Conservation (phyloP, 2,113 vertebrate species). For the Psephotus haematonotus region DNA sequence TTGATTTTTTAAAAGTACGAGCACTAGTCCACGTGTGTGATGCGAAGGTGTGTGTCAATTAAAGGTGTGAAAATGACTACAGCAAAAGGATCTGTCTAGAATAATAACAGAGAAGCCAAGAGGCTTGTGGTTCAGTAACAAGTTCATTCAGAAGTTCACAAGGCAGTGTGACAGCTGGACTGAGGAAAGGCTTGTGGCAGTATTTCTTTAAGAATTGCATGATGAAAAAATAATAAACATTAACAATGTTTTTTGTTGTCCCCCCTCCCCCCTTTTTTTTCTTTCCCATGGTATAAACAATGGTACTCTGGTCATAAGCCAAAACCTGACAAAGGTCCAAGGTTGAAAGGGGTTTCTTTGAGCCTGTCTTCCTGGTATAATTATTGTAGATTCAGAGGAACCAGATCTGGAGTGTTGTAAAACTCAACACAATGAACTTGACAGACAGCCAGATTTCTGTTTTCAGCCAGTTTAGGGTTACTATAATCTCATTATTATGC, state of each 20-base stretch:
- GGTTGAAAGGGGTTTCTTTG: slow-evolving; percentile 69
- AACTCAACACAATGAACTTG: slow-evolving; percentile 87
- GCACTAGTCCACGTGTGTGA: not conserved
- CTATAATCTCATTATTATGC: slow-evolving; percentile 90
- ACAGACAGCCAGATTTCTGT: slow-evolving; percentile 88
- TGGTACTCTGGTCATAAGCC: slow-evolving; percentile 59
- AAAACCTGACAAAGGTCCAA: slow-evolving; percentile 64
- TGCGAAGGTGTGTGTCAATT: not conserved
- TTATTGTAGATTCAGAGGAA: slow-evolving; percentile 81
- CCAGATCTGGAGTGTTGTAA: slow-evolving; percentile 81
- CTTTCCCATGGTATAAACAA: slow-evolving; percentile 46
- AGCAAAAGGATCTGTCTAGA: not conserved
- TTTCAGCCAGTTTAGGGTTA: slow-evolving; percentile 90
- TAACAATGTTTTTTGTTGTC: not conserved
- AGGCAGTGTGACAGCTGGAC: not conserved
- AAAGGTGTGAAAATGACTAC: not conserved
- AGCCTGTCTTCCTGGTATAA: slow-evolving; percentile 74
- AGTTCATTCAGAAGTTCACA: slow-evolving; percentile 25
- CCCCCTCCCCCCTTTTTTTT: not conserved
- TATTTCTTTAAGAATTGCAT: not conserved
- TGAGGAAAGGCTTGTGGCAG: not conserved
- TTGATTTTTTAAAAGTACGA: not conserved
- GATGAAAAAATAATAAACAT: slow-evolving; percentile 44
- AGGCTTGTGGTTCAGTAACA: not conserved
- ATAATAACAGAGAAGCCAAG: not conserved